Conservation (phyloP, 2,888 invertebrate species). For the Thecocarcelia acutangulata region DNA sequence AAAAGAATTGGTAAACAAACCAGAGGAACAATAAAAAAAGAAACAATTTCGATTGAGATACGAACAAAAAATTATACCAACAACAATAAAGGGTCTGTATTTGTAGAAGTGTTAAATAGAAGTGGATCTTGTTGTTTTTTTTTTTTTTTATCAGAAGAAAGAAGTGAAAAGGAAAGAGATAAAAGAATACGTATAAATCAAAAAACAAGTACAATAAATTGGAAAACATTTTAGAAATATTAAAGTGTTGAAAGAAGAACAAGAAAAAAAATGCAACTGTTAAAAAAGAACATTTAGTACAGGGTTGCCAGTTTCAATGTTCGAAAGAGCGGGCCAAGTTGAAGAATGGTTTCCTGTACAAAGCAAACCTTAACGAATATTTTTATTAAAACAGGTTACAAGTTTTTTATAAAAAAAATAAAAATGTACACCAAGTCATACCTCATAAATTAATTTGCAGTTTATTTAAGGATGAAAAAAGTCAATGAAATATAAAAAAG, state of each 20-base stretch:
- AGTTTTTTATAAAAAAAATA: too few relatives aligned
- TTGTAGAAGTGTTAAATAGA: slow-evolving; percentile 20
- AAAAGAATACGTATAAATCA: slow-evolving; percentile 44
- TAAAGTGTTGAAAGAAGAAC: slow-evolving; percentile 52
- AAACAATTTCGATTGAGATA: slow-evolving; percentile 12
- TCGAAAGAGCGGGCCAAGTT: too few relatives aligned
- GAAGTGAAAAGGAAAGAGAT: slow-evolving; percentile 28
- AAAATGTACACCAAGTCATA: too few relatives aligned
- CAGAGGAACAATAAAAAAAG: slow-evolving; percentile 16
- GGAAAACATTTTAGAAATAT: slow-evolving; percentile 41
- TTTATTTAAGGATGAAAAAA: too few relatives aligned
- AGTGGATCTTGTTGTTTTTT: slow-evolving; percentile 23
- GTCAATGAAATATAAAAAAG: too few relatives aligned
- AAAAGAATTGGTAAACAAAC: slow-evolving; percentile 31
- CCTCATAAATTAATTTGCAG: too few relatives aligned
- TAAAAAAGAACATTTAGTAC: neutral
- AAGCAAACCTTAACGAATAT: too few relatives aligned
- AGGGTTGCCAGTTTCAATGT: slow-evolving; percentile 27
- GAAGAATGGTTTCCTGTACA: too few relatives aligned
- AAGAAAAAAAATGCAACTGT: slow-evolving; percentile 35
- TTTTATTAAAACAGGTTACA: too few relatives aligned
- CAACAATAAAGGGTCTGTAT: neutral
- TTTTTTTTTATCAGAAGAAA: slow-evolving; percentile 36
- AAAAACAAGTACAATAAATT: slow-evolving; percentile 67
- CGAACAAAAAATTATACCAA: neutral